These are phyloP conservation scores for Grammomys dolichurus DNA, from an alignment of 2,113 vertebrate genomes.

Conservation along the genomic window DNA sequence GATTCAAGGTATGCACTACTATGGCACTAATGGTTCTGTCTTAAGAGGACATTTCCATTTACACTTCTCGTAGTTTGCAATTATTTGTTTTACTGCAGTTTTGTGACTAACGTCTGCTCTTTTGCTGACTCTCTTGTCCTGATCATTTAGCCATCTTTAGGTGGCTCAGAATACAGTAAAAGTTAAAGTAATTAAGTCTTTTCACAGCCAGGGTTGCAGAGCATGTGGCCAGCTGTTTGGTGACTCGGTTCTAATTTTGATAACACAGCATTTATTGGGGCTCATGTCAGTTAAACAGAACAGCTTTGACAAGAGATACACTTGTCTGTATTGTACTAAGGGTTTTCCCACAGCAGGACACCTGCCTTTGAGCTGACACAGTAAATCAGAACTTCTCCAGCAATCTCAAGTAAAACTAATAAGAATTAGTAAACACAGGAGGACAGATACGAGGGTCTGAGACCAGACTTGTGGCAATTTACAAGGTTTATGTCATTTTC, in stretches of 20 bases:
- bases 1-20: neutral
- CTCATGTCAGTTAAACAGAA: slow-evolving; percentile 35
- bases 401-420: neutral
- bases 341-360: neutral
- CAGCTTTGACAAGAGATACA: neutral
- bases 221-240: slow-evolving; percentile 26
- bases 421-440: neutral
- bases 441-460: neutral
- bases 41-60: neutral
- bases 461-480: neutral
- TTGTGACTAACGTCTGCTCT: neutral
- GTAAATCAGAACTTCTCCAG: slow-evolving; percentile 35
- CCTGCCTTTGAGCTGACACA: neutral
- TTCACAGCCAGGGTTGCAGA: neutral
- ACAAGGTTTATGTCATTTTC: slow-evolving; percentile 11
- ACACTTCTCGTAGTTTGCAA: neutral
- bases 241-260: slow-evolving; percentile 44
- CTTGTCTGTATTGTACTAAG: neutral
- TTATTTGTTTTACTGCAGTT: slow-evolving; percentile 9
- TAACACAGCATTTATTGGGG: neutral
- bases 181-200: neutral
- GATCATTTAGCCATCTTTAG: neutral
- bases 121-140: neutral
- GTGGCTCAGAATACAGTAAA: neutral
- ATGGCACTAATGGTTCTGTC: neutral